Conservation (phyloP, 2,797 vertebrate species). For the Tokudaia muenninki region DNA sequence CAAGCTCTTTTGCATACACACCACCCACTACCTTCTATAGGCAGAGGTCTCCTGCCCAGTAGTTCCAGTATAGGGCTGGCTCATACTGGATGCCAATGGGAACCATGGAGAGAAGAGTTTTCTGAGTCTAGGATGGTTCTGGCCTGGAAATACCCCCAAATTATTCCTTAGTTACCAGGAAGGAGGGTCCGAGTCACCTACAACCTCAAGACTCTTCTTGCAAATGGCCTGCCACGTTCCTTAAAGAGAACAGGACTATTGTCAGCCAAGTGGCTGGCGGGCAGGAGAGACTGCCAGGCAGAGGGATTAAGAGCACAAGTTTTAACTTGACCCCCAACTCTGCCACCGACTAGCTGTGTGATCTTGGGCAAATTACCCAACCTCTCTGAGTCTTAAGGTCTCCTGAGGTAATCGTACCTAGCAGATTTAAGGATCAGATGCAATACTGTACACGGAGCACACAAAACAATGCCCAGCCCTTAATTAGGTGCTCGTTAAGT, state of each 20-base stretch:
- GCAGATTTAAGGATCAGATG: constrained; percentile 34
- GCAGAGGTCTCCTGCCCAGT: neutral
- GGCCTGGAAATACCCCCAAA: neutral
- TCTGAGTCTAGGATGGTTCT: neutral
- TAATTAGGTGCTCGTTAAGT: constrained; percentile 62
- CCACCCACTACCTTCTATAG: neutral
- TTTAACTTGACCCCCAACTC: constrained; percentile 64
- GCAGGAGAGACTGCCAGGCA: constrained; percentile 13
- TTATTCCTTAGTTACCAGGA: neutral
- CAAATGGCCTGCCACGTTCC: neutral
- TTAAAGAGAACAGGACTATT: neutral
- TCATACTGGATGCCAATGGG: neutral
- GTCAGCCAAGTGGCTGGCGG: neutral
- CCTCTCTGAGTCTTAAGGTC: constrained; percentile 62
- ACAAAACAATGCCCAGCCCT: constrained; percentile 67
- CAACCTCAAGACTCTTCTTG: neutral
- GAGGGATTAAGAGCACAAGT: constrained; percentile 55
- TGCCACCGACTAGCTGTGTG: constrained; percentile 53
- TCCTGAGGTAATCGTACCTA: constrained; percentile 63
- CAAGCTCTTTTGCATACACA: neutral
- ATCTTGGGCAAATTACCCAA: constrained; percentile 72
- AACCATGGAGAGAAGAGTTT: neutral
- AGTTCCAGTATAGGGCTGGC: neutral
- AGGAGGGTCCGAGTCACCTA: neutral
- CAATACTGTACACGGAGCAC: constrained; percentile 47